Base-by-base conservation (phyloP, 2,888 invertebrate genomes). In the Trachelus stipa region DNA sequence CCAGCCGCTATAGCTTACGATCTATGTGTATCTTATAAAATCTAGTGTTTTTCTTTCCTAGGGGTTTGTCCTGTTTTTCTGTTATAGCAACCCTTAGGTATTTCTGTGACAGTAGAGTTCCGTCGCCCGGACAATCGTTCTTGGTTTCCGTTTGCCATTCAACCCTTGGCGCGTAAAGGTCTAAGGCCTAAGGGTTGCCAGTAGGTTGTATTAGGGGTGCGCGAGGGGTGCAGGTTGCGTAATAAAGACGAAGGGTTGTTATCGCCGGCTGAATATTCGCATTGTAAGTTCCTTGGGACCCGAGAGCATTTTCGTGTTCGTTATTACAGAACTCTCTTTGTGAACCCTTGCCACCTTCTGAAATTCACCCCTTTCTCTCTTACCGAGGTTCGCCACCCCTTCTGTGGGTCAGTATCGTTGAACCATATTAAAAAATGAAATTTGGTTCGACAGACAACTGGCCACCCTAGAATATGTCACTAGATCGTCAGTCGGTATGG, bases 251-350 rank as follows among this genome's bases (percentile, higher is more conserved):
- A 56, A 56, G 56, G 23, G 56, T 56, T 56, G 56, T 56, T 56
- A 56, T 56, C 23, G 56, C 56, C 56, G 9, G 23, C 56, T 23
- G 56, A 56, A 56, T 56, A 56, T 56, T 23, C 56, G 23, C 56
- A 56, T 56, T 56, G 56, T 56, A 56, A 56, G 56, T 56, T 56
- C 56, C 56, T 56, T 0, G 23, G 2, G 23, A 2, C 56, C 23
- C 56, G 31, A 71, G 15, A 71, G 71, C 71, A 71, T 34, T 71
- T 71, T 31, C 71, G 34, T 71, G 71, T 71, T 71, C 71, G 71
- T 71, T 31, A 71, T 56, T 56, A 56, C 56, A 56, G 9, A 56
- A 56, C 23, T 56, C 56, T 2, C 23, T 23, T 9, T 9, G 56
- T 9, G 23, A 56, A 23, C 56, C 56, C 23, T 23, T 23, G 56